phyloP scores from a whole-genome alignment of 2,113 vertebrate genomes.

The Tonatia bakeri region DNA sequence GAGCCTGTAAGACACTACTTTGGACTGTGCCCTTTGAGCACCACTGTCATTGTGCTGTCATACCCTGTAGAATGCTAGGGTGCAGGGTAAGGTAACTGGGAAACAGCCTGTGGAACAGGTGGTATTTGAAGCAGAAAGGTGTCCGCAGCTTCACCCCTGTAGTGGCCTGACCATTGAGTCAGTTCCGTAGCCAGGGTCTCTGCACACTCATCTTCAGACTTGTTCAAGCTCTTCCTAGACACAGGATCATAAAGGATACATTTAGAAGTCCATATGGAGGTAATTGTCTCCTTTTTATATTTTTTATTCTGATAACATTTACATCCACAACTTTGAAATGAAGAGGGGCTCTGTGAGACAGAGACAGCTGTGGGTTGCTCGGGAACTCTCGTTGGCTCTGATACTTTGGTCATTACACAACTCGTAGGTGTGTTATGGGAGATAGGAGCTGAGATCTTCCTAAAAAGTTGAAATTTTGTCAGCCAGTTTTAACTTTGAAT shows the following conservation, averaged over 20 bases:
- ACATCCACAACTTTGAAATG: conserved; percentile 8
- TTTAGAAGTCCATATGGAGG: not conserved
- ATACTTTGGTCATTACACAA: not conserved
- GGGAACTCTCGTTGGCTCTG: not conserved
- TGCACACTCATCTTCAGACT: not conserved
- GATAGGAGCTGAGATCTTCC: not conserved
- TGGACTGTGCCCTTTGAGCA: not conserved
- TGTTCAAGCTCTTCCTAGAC: not conserved
- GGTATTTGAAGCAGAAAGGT: not conserved
- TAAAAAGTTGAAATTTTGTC: not conserved
- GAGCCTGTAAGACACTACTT: not conserved
- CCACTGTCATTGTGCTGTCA: conserved; percentile 52
- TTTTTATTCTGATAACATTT: not conserved
- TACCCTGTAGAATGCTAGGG: conserved; percentile 39
- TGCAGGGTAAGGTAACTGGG: not conserved
- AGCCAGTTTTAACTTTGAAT: conserved; percentile 25
- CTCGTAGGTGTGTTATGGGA: not conserved
- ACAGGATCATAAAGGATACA: not conserved
- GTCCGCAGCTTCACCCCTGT: not conserved
- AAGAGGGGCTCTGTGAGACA: not conserved
- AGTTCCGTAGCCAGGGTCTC: not conserved
- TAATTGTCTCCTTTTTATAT: conserved; percentile 13
- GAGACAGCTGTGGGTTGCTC: not conserved
- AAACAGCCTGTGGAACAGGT: not conserved
- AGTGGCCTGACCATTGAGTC: not conserved